phyloP scores from a whole-genome alignment of 2,113 vertebrate genomes.

The Labeo rohita region DNA sequence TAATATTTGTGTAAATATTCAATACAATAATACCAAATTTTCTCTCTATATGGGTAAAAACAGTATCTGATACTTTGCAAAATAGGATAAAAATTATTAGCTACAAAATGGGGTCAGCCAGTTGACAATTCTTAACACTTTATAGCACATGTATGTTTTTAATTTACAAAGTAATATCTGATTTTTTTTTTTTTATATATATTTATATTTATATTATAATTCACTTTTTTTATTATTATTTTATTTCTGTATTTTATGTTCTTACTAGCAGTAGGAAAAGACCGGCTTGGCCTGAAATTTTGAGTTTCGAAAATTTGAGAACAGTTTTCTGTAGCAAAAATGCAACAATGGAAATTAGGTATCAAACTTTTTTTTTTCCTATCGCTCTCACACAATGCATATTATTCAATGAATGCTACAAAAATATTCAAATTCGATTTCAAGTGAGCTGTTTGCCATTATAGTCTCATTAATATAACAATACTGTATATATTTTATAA shows the following conservation, averaged over 20 bases:
- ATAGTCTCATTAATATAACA: too few relatives aligned
- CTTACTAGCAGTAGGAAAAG: neutral
- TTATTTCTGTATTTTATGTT: neutral
- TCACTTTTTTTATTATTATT: too few relatives aligned
- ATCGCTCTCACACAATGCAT: neutral
- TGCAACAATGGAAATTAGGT: too few relatives aligned
- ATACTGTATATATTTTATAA: too few relatives aligned
- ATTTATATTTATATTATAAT: neutral
- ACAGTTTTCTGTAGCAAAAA: neutral
- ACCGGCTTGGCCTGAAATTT: neutral
- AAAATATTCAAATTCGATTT: neutral
- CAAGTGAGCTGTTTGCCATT: too few relatives aligned
- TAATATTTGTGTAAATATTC: neutral
- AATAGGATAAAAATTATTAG: too few relatives aligned
- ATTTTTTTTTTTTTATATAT: neutral
- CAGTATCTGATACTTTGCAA: neutral
- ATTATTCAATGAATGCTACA: neutral
- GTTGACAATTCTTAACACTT: too few relatives aligned
- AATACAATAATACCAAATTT: neutral
- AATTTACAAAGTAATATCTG: neutral
- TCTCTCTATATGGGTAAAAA: neutral
- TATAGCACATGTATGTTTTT: too few relatives aligned
- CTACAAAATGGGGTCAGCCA: too few relatives aligned
- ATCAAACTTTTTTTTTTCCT: too few relatives aligned
- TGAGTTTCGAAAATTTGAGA: rapidly evolving